Evolutionary conservation across 2,888 invertebrate species (phyloP).

Genomic region (Epistrophella euchroma): DNA sequence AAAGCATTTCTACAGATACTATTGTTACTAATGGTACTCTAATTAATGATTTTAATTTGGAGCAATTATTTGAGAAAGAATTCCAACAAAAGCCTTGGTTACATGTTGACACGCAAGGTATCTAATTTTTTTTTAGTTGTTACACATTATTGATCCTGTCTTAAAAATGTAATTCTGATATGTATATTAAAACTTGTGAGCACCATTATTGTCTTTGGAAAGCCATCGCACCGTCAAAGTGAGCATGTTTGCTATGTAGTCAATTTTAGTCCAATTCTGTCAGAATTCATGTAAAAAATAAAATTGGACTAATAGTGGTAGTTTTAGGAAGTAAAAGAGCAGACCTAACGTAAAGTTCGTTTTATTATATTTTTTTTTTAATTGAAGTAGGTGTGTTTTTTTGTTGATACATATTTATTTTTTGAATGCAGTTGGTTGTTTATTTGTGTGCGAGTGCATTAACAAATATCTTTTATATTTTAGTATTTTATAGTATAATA

Average conservation of each 20-base stretch:
- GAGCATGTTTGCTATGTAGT: neutral
- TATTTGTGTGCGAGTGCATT: too few species aligned
- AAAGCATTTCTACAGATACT: slow-evolving; percentile 37
- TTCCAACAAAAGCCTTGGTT: slow-evolving; percentile 31
- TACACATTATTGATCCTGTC: neutral
- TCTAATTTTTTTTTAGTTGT: neutral
- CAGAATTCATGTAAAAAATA: too few species aligned
- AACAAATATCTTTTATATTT: too few species aligned
- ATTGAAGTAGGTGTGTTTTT: too few species aligned
- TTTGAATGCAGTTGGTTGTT: too few species aligned
- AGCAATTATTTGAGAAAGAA: slow-evolving; percentile 51
- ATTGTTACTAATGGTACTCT: neutral
- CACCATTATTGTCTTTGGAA: neutral
- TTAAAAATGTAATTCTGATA: neutral
- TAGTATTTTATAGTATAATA: too few species aligned
- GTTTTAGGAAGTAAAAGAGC: too few species aligned
- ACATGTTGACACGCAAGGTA: slow-evolving; percentile 59
- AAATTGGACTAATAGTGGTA: too few species aligned
- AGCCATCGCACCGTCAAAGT: neutral
- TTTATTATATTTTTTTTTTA: too few species aligned
- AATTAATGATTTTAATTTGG: slow-evolving; percentile 57
- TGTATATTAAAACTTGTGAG: neutral
- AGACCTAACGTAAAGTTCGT: too few species aligned
- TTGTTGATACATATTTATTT: too few species aligned
- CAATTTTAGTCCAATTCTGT: too few species aligned